phyloP scores from a whole-genome alignment of 1,140 invertebrate species.

The Teleopsis dalmanni region DNA sequence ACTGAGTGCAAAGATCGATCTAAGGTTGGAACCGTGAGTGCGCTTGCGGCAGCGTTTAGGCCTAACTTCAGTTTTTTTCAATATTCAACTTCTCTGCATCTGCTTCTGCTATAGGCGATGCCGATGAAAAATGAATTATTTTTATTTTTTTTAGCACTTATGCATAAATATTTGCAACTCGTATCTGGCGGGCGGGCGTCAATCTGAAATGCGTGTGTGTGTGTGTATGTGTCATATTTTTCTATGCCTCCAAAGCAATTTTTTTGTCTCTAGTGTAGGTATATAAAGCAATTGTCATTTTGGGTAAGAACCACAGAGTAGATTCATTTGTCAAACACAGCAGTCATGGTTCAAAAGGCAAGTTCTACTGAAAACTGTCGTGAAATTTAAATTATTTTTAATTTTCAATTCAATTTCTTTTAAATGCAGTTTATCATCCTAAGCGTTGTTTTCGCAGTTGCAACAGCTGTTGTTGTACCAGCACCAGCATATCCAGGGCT shows the following conservation, averaged over 20 bases:
- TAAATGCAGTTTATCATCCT: conserved; percentile 24
- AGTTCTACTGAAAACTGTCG: conserved; percentile 1
- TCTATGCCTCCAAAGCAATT: conserved; percentile 5
- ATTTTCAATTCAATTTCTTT: not conserved
- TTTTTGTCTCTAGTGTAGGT: conserved; percentile 14
- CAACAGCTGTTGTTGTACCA: conserved; percentile 32
- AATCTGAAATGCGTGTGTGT: conserved; percentile 3
- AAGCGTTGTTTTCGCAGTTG: conserved; percentile 29
- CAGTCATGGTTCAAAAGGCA: conserved; percentile 32
- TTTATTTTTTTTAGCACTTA: conserved; percentile 21
- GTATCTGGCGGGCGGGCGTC: not conserved
- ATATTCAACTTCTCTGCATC: conserved; percentile 1
- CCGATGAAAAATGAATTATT: conserved; percentile 39
- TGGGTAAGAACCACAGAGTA: conserved; percentile 38
- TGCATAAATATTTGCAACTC: not conserved
- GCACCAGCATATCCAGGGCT: conserved; percentile 24
- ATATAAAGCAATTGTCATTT: conserved; percentile 41
- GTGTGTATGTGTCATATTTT: not conserved
- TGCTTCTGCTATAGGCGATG: conserved; percentile 28
- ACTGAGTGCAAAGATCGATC: too few relatives aligned
- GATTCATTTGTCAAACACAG: conserved; percentile 39
- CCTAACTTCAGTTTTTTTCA: too few relatives aligned
- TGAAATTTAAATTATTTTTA: not conserved
- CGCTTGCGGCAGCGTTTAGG: too few relatives aligned
- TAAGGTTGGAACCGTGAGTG: too few relatives aligned